Evolutionary conservation across 2,888 invertebrate genomes (phyloP).

Genomic region (Hyppa rectilinea): DNA sequence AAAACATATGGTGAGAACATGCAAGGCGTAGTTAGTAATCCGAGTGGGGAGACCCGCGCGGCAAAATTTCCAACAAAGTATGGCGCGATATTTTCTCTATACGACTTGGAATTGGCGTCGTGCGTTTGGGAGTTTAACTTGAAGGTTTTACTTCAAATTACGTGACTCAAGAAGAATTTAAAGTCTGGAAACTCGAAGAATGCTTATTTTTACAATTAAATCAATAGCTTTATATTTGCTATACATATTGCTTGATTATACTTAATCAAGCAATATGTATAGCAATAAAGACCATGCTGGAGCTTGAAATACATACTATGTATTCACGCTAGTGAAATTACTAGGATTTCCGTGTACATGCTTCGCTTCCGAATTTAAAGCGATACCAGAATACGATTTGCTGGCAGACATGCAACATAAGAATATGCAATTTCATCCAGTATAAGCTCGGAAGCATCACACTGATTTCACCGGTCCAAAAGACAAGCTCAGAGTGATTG

Average conservation of each 20-base stretch:
- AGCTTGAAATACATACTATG: slow-evolving; percentile 36
- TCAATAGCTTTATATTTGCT: too few relatives aligned
- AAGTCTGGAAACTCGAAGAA: slow-evolving; percentile 1
- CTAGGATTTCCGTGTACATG: slow-evolving; percentile 40
- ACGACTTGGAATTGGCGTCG: slow-evolving; percentile 30
- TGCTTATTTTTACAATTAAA: slow-evolving; percentile 1
- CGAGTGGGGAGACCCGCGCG: slow-evolving; percentile 33
- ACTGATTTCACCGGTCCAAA: background rate
- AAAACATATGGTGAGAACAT: slow-evolving; percentile 56
- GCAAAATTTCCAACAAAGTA: slow-evolving; percentile 49
- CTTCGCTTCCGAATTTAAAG: slow-evolving; percentile 46
- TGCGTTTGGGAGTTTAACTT: slow-evolving; percentile 32
- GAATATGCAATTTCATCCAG: slow-evolving; percentile 32
- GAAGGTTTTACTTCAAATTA: slow-evolving; percentile 21
- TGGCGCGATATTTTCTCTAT: slow-evolving; percentile 51
- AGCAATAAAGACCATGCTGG: slow-evolving; percentile 6
- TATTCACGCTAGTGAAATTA: slow-evolving; percentile 44
- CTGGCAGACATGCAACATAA: slow-evolving; percentile 46
- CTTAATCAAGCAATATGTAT: slow-evolving; percentile 1
- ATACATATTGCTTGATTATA: too few relatives aligned
- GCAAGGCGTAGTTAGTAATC: slow-evolving; percentile 26
- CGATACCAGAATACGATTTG: slow-evolving; percentile 36
- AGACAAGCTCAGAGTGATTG: background rate
- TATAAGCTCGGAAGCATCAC: background rate
- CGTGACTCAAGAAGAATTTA: slow-evolving; percentile 16